Evolutionary conservation across 2,113 vertebrate genomes (phyloP), one percentile per base, ranked within the genome.

Genomic region (Capra hircus): DNA sequence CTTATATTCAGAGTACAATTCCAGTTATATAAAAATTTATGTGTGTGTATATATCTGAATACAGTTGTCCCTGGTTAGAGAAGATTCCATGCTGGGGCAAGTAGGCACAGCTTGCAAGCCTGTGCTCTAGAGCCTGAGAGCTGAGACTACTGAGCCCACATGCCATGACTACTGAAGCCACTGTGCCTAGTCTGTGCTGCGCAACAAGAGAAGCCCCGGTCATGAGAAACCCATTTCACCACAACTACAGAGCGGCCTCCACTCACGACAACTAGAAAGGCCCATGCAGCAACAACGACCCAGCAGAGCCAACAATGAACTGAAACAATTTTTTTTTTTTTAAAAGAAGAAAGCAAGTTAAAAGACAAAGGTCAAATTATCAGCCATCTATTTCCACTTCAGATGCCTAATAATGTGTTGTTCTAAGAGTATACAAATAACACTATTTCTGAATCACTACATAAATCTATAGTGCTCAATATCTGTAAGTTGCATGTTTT

Each of bases 361-460:
- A 93, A 78, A 88, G n/a, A 84, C 16, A 97, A 74, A 15, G 28
- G 21, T 89, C 19, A 90, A 77, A 96, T 55, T 83, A 92, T 96
- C 83, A 86, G n/a, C 74, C 97, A 27, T 53, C 33, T 77, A 90
- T 57, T 90, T 94, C 55, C 55, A 96, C 90, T 95, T 59, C 40
- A 78, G 53, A 55, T 93, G 12, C 23, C 53, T 28, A 71, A 90
- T 45, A 82, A 93, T 93, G 81, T 88, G 52, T 23, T 92, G 1
- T 77, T 88, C 28, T 77, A 78, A 90, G 36, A 94, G 48, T 57
- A 85, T 12, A 67, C 94, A 95, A 91, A 82, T n/a, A 92, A 28
- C 19, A 88, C 21, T 87, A 87, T 33, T 84, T 88, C 60, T 96
- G 33, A 92, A 53, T 64, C 33, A 91, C 21, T 43, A 28, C 40